Base-by-base conservation (phyloP, 2,888 invertebrate genomes). In the Acrobasis suavella region DNA sequence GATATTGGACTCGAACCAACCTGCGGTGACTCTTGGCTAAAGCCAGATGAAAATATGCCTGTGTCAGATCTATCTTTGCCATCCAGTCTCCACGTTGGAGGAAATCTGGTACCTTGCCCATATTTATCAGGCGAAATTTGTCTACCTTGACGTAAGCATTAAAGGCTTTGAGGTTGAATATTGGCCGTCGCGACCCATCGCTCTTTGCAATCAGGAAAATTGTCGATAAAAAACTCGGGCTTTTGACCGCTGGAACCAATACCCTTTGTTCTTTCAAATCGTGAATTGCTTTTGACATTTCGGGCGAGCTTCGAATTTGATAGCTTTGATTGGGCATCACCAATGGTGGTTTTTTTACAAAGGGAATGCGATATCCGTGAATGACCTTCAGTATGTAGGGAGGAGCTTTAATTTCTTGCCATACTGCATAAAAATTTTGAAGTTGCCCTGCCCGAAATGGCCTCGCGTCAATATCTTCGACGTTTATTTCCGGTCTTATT, bases 11-110 rank as follows among this genome's bases (percentile, higher is more conserved):
- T 0, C 72, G 58, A 16, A 75, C 62, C 32, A 71, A 76, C 5
- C 71, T 14, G 37, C 70, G 65, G 67, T 74, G 73, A 15, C 54
- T 15, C 9, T 17, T 52, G 0, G 64, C 17, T 39, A 75, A 52
- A 1, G 54, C 17, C 8, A 76, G 15, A 17, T 75, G 69, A 62
- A 73, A 74, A 55, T 73, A 74, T 0, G 72, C 74, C 42, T 72
- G 68, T 0, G 69, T 67, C n/a, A n/a, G n/a, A n/a, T 0, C 72
- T 15, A 74, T 50, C 61, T 74, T 76, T 58, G 62, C 62, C 50
- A 75, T 46, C 68, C 70, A 74, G n/a, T 49, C 58, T 10, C 22
- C 14, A 1, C 9, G 5, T 49, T 58, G 58, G 5, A 58, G 3
- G 22, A 58, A 58, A 32, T 58, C 46, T 60, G 60, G 16, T 2